These are phyloP conservation scores for Apteryx mantelli DNA, from an alignment of 2,113 vertebrate genomes.

Conservation along the genomic window DNA sequence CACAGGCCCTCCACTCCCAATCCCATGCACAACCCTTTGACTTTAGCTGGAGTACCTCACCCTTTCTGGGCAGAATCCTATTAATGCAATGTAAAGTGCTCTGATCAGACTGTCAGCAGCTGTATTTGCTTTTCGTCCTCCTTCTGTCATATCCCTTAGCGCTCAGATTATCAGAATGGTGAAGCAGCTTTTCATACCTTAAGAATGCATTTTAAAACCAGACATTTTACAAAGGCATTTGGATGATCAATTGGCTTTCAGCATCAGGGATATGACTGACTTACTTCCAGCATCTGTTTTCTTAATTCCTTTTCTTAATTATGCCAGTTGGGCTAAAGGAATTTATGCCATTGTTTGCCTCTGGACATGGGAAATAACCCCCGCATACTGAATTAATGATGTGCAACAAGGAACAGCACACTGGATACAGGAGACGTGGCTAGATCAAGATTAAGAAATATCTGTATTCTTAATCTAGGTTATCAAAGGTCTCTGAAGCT, in stretches of 20 bases:
- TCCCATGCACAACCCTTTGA: rapidly evolving
- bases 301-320: neutral
- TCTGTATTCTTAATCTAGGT: neutral
- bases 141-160: neutral
- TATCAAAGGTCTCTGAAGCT: neutral
- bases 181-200: neutral
- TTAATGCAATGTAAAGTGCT: rapidly evolving
- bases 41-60: neutral
- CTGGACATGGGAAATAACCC: neutral
- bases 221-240: neutral
- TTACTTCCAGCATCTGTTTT: neutral
- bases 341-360: neutral
- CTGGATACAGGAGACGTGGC: neutral
- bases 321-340: neutral
- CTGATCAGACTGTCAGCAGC: neutral
- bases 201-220: neutral
- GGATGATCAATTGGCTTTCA: neutral
- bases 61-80: neutral
- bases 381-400: neutral
- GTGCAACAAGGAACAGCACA: neutral
- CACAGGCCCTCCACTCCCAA: rapidly evolving
- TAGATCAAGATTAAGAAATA: neutral
- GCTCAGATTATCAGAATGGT: neutral
- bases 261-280: neutral
- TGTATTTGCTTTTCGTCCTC: neutral